These are phyloP conservation scores for Apamea monoglypha DNA, from an alignment of 2,888 invertebrate species.

Conservation along the genomic window DNA sequence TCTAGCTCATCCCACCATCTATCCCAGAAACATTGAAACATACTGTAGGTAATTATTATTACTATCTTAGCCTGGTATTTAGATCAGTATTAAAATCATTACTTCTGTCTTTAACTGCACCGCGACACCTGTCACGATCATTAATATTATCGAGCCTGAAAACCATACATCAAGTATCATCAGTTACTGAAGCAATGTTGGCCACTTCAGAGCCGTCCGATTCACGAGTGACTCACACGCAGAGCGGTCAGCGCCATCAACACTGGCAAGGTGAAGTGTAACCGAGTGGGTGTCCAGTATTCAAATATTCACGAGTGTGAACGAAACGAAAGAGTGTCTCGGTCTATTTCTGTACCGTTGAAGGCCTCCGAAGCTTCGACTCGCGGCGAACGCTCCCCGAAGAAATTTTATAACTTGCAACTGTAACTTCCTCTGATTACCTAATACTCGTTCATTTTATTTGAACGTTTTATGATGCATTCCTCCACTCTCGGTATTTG, in stretches of 20 bases:
- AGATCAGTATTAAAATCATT: slow-evolving; percentile 11
- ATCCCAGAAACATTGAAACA: background rate
- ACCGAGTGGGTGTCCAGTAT: slow-evolving; percentile 87
- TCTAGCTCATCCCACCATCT: background rate
- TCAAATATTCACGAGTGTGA: slow-evolving; percentile 87
- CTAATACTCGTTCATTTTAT: slow-evolving; percentile 73
- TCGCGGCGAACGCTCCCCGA: slow-evolving; percentile 73
- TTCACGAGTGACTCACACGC: slow-evolving; percentile 80
- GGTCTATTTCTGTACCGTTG: slow-evolving; percentile 86
- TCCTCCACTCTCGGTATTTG: too few relatives aligned
- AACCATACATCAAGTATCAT: slow-evolving; percentile 70
- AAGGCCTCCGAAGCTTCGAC: slow-evolving; percentile 83
- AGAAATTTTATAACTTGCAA: slow-evolving; percentile 82
- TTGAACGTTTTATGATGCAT: slow-evolving; percentile 59
- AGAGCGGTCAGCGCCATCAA: slow-evolving; percentile 87
- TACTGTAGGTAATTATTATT: background rate
- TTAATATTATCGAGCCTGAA: slow-evolving; percentile 62
- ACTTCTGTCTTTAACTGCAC: background rate
- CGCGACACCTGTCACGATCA: slow-evolving; percentile 39
- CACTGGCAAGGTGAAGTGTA: slow-evolving; percentile 87
- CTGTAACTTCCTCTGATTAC: slow-evolving; percentile 82
- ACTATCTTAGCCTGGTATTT: background rate
- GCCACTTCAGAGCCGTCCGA: slow-evolving; percentile 65
- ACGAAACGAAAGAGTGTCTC: slow-evolving; percentile 84
- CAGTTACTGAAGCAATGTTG: slow-evolving; percentile 64